Conservation (phyloP, 2,888 invertebrate species). For the Prosapia bicincta region DNA sequence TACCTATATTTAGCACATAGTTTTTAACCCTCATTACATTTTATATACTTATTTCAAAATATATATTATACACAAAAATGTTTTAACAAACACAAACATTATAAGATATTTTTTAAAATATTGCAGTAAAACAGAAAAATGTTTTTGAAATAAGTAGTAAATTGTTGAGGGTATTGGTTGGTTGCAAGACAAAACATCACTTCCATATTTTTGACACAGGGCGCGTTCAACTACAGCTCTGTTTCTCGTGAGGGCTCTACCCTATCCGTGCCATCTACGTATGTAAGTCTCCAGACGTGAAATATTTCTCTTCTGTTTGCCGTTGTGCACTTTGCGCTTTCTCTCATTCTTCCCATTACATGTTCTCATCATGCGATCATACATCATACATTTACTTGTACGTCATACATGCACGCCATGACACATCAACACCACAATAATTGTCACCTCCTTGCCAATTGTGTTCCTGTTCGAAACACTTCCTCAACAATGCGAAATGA, state of each 20-base stretch:
- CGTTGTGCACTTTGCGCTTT: conserved; percentile 32
- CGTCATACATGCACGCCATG: neutral
- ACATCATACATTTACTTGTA: neutral
- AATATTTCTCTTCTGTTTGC: conserved; percentile 31
- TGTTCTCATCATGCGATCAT: neutral
- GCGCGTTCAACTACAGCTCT: conserved; percentile 56
- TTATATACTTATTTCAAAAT: neutral
- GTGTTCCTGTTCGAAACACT: too few species aligned
- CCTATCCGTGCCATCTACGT: conserved; percentile 77
- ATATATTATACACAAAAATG: too few species aligned
- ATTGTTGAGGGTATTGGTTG: neutral
- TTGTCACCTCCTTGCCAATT: too few species aligned
- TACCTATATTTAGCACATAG: too few species aligned
- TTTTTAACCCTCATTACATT: neutral
- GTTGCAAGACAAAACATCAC: neutral
- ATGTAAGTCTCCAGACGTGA: conserved; percentile 48
- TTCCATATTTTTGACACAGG: conserved; percentile 17
- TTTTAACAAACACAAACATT: too few species aligned
- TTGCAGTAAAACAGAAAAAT: neutral
- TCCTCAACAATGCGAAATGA: too few species aligned
- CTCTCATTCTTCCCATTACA: neutral
- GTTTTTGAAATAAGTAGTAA: neutral
- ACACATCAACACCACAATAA: neutral
- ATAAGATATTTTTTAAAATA: too few species aligned
- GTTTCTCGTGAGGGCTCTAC: conserved; percentile 71